A percentile compares a stretch with the other conserved stretches of the same genome.
Conservation (phyloP, 2,888 invertebrate genomes). For the Ochropacha duplaris region DNA sequence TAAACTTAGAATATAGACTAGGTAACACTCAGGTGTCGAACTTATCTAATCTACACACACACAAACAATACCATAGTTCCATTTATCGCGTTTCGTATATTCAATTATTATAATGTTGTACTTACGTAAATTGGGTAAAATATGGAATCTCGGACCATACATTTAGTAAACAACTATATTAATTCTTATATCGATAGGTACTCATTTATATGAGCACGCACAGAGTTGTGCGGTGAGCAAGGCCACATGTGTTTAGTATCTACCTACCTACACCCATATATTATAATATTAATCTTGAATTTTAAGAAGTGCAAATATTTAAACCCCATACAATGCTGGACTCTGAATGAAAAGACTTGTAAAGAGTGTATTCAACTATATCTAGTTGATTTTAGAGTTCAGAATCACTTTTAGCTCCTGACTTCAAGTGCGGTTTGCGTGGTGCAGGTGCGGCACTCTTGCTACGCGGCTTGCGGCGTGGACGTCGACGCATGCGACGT, state of each 20-base stretch:
- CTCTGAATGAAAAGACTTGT: not conserved
- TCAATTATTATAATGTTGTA: not conserved
- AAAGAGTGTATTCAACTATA: slow-evolving; percentile 9
- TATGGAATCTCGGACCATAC: not conserved
- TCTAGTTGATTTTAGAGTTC: slow-evolving; percentile 49
- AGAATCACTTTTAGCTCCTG: slow-evolving; percentile 74
- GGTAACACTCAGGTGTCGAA: slow-evolving; percentile 9
- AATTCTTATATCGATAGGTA: not conserved
- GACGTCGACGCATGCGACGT: slow-evolving; percentile 56
- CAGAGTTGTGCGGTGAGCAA: not conserved
- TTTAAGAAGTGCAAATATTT: not conserved
- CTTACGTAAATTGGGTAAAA: not conserved
- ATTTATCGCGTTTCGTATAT: not conserved
- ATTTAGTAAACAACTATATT: not conserved
- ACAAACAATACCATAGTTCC: not conserved
- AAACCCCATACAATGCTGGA: not conserved
- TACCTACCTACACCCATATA: too few relatives aligned
- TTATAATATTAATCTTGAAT: not conserved
- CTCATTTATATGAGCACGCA: not conserved
- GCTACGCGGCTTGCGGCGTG: slow-evolving; percentile 65
- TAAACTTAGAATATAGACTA: slow-evolving; percentile 17
- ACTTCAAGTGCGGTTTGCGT: slow-evolving; percentile 54
- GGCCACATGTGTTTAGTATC: not conserved
- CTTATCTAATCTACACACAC: not conserved
- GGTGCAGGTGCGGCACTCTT: slow-evolving; percentile 69